Percentiles rank a stretch among this genome's conserved stretches.
Conservation (phyloP, 2,113 vertebrate genomes). For the Maccullochella peelii region DNA sequence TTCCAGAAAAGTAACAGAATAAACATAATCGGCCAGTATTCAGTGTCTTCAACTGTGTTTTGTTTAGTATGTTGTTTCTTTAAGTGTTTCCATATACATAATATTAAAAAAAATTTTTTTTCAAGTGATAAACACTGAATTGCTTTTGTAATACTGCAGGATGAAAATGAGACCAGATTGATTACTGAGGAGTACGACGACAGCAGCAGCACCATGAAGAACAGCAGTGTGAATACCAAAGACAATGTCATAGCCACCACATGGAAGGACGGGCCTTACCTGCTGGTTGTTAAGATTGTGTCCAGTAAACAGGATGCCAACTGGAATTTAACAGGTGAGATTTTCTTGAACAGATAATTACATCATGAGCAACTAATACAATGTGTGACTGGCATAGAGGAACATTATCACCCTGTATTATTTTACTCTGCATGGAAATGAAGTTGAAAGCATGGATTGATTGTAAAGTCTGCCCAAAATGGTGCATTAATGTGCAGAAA, state of each 20-base stretch:
- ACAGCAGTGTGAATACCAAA: slow-evolving; percentile 36
- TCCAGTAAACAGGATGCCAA: slow-evolving; percentile 72
- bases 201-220: slow-evolving; percentile 34
- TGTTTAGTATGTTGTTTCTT: not conserved
- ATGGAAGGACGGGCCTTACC: slow-evolving; percentile 89
- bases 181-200: slow-evolving; percentile 70
- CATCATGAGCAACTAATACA: not conserved
- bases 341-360: not conserved
- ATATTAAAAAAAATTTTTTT: not conserved
- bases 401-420: not conserved
- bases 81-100: not conserved
- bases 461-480: not conserved
- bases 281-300: slow-evolving; percentile 86
- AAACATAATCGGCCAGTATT: not conserved
- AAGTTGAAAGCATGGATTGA: not conserved
- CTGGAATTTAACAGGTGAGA: slow-evolving; percentile 89
- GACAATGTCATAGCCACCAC: slow-evolving; percentile 86
- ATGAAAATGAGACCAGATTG: slow-evolving; percentile 64
- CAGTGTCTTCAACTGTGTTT: not conserved
- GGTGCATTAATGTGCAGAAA: not conserved
- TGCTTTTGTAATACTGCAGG: slow-evolving; percentile 49
- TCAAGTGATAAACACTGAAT: not conserved
- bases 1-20: not conserved
- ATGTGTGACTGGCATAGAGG: not conserved
- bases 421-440: not conserved